Base-by-base conservation (phyloP, 2,888 invertebrate genomes). In the Melinaea menophilus region DNA sequence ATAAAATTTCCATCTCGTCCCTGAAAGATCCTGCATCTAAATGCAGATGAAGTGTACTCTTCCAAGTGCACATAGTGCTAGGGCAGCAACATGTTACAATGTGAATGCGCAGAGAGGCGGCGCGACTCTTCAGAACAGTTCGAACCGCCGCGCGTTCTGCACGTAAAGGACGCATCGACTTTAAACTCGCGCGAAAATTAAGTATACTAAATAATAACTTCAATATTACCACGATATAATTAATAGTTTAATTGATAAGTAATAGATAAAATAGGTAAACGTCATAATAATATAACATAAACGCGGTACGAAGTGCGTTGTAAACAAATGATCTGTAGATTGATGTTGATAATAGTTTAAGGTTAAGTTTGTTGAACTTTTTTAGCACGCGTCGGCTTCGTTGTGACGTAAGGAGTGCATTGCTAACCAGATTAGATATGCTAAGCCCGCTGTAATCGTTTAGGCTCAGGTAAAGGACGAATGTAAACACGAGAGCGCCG, bases 331-430 rank as follows among this genome's bases (percentile, higher is more conserved):
- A 65, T 73, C 57, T 70, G 72, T 65, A 68, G 69, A 65, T 71
- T 70, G 68, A 69, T 69, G 72, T 72, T 72, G 73, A 76, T 70
- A 66, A 69, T 65, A 65, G 63, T 73, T 73, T 73, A 70, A 70
- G 72, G 71, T 73, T 74, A 84, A 83, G 88, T 88, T 89, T 88
- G 84, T 86, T 88, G 88, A 89, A 88, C 88, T 89, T 87, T 76
- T 84, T 85, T 81, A 78, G 76, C 81, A 78, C 80, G 77, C 76
- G 79, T 78, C 81, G 81, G 82, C 82, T 83, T 81, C 79, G 69
- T 67, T 65, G 80, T 86, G 88, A 87, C 87, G 86, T 87, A 81
- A 80, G 68, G 69, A 61, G 68, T 87, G 86, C 84, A 83, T 69
- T 76, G 72, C 80, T 88, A 88, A 89, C 82, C 81, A 82, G 88